phyloP scores from a whole-genome alignment of 2,888 invertebrate species.

The Metallyticus violacea region DNA sequence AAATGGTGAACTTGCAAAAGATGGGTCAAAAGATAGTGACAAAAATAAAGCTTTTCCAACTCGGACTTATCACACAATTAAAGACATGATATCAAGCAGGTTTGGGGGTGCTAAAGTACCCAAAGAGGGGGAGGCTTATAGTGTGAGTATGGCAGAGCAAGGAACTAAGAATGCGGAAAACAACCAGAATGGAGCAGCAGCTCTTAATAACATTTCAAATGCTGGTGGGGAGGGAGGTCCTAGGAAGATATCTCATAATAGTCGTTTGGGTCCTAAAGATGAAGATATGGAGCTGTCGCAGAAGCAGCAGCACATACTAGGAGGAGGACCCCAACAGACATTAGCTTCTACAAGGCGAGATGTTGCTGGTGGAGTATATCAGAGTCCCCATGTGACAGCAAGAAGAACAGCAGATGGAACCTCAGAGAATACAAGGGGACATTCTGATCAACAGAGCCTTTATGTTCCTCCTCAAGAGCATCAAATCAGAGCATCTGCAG shows the following conservation, averaged over 20 bases:
- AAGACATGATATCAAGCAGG: slow-evolving; percentile 78
- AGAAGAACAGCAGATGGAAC: slow-evolving; percentile 34
- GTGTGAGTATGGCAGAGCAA: not conserved
- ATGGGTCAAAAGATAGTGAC: slow-evolving; percentile 51
- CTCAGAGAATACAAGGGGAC: slow-evolving; percentile 36
- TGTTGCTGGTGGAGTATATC: not conserved
- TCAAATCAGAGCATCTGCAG: not conserved
- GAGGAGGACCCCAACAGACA: slow-evolving; percentile 9
- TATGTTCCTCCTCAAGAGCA: not conserved
- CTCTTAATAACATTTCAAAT: slow-evolving; percentile 43
- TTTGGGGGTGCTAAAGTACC: slow-evolving; percentile 46
- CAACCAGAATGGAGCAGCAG: slow-evolving; percentile 40
- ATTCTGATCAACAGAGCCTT: not conserved
- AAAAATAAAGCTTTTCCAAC: slow-evolving; percentile 62
- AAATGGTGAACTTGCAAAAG: slow-evolving; percentile 57
- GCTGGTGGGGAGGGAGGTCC: slow-evolving; percentile 35
- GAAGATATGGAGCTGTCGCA: not conserved
- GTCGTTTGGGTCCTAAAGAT: not conserved
- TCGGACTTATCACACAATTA: slow-evolving; percentile 77
- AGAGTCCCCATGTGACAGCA: slow-evolving; percentile 37
- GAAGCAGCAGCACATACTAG: slow-evolving; percentile 11
- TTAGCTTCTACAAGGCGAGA: slow-evolving; percentile 42
- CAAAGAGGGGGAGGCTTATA: not conserved
- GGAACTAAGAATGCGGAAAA: slow-evolving; percentile 36
- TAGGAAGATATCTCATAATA: not conserved